These are phyloP conservation scores for Stichopus horrens DNA, from an alignment of 53 echinoderm and acorn worm genomes.

Conservation along the genomic window DNA sequence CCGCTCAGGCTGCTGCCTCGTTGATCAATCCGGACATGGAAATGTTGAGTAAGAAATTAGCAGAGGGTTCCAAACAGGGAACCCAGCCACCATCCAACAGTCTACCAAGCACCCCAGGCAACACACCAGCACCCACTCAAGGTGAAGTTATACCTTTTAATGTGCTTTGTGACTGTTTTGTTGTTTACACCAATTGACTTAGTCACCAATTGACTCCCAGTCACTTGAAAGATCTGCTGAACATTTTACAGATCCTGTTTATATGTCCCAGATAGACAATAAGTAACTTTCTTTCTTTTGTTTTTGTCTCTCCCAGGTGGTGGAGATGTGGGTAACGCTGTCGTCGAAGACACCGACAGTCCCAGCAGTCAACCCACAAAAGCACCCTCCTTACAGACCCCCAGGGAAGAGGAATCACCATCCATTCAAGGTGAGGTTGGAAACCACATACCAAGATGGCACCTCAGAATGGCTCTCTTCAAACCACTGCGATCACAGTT, in stretches of 20 bases:
- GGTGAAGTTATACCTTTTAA: neutral
- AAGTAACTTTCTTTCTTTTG: neutral
- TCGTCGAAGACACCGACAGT: constrained; percentile 7
- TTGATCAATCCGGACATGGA: constrained; percentile 83
- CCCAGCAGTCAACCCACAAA: constrained; percentile 4
- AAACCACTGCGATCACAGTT: no score
- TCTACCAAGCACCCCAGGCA: constrained; percentile 81
- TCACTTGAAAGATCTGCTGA: neutral
- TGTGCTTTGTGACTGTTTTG: neutral
- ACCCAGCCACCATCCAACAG: constrained; percentile 60
- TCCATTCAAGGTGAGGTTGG: constrained; percentile 14
- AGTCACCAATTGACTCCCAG: neutral
- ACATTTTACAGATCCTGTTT: no score
- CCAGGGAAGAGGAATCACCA: constrained; percentile 32
- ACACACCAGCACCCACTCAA: constrained; percentile 46
- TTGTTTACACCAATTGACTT: no score
- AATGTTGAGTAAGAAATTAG: constrained; percentile 70
- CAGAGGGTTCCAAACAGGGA: constrained; percentile 63
- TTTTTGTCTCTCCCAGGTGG: neutral
- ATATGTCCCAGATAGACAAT: no score
- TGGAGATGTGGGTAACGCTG: constrained; percentile 5
- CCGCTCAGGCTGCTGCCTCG: constrained; percentile 50
- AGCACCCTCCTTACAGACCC: neutral
- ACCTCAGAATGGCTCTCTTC: no score
- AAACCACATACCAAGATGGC: neutral